phyloP scores from a whole-genome alignment of 2,888 invertebrate genomes.

The Crocallis elinguaria region DNA sequence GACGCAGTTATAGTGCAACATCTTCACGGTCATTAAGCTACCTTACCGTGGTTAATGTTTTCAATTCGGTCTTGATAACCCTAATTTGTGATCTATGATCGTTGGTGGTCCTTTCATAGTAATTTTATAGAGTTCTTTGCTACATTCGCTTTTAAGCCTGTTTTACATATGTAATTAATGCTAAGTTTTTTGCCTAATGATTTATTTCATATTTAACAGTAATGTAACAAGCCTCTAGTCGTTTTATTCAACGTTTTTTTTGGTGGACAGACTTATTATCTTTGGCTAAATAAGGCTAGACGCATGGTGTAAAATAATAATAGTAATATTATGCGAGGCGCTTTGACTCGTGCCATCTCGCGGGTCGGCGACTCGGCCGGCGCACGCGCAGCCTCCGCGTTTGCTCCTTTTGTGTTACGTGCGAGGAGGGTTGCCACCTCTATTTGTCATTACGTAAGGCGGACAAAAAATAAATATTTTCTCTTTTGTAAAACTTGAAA shows the following conservation, averaged over 20 bases:
- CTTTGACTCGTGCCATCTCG: conserved; percentile 79
- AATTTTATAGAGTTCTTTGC: no score
- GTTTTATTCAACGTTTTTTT: background rate
- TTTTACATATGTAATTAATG: no score
- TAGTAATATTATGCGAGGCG: conserved; percentile 39
- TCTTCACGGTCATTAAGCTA: conserved; percentile 33
- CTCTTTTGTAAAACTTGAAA: no score
- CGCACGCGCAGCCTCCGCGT: conserved; percentile 81
- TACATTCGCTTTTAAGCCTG: no score
- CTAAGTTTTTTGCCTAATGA: no score
- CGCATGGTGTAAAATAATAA: conserved; percentile 21
- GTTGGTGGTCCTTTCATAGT: conserved; percentile 35
- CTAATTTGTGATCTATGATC: conserved; percentile 18
- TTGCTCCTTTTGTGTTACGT: conserved; percentile 75
- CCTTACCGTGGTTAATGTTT: conserved; percentile 31
- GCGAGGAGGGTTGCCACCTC: conserved; percentile 14
- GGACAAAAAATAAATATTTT: no score
- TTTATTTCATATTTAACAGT: background rate
- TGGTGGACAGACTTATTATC: conserved; percentile 10
- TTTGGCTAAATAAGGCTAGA: conserved; percentile 17
- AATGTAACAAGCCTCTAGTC: background rate
- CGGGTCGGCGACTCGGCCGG: conserved; percentile 66
- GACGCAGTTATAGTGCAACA: conserved; percentile 23
- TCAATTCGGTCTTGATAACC: conserved; percentile 24
- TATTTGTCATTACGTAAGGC: background rate